Evolutionary conservation across 2,888 invertebrate species (phyloP).

Genomic region (Phortica magna): DNA sequence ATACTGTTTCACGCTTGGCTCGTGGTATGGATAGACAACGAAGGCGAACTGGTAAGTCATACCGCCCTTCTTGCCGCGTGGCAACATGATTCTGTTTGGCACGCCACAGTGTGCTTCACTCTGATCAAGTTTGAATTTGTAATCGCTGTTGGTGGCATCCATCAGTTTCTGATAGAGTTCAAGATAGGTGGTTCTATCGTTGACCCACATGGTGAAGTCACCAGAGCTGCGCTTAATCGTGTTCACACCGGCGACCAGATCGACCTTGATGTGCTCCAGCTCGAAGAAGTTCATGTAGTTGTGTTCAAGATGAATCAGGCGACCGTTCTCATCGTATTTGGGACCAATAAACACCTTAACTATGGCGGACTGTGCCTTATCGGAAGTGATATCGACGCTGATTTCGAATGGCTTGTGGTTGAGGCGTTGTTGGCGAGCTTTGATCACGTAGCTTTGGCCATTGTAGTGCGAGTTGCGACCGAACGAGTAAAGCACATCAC

Average conservation of each 20-base stretch:
- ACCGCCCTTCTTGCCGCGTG: slow-evolving; percentile 83
- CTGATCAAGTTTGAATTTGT: slow-evolving; percentile 78
- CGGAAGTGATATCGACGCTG: slow-evolving; percentile 80
- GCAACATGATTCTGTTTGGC: slow-evolving; percentile 82
- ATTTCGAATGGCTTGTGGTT: slow-evolving; percentile 84
- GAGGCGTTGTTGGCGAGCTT: slow-evolving; percentile 82
- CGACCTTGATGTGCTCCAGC: slow-evolving; percentile 83
- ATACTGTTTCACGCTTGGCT: slow-evolving; percentile 77
- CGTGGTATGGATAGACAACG: slow-evolving; percentile 80
- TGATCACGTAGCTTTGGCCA: slow-evolving; percentile 78
- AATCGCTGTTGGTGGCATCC: slow-evolving; percentile 78
- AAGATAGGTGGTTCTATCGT: slow-evolving; percentile 80
- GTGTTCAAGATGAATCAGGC: slow-evolving; percentile 79
- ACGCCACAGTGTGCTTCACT: slow-evolving; percentile 80
- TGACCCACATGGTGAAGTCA: slow-evolving; percentile 83
- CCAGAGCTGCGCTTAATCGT: slow-evolving; percentile 81
- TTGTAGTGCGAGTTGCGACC: slow-evolving; percentile 72
- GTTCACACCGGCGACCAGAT: slow-evolving; percentile 80
- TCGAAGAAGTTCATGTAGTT: slow-evolving; percentile 84
- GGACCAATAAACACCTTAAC: slow-evolving; percentile 86
- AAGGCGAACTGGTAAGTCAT: slow-evolving; percentile 82
- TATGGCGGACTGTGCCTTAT: slow-evolving; percentile 81
- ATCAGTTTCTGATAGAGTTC: slow-evolving; percentile 79
- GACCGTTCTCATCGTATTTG: slow-evolving; percentile 82
- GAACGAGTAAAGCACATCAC: slow-evolving; percentile 60